These are phyloP conservation scores for Helicoverpa zea DNA, from an alignment of 1,140 invertebrate species.

Conservation along the genomic window DNA sequence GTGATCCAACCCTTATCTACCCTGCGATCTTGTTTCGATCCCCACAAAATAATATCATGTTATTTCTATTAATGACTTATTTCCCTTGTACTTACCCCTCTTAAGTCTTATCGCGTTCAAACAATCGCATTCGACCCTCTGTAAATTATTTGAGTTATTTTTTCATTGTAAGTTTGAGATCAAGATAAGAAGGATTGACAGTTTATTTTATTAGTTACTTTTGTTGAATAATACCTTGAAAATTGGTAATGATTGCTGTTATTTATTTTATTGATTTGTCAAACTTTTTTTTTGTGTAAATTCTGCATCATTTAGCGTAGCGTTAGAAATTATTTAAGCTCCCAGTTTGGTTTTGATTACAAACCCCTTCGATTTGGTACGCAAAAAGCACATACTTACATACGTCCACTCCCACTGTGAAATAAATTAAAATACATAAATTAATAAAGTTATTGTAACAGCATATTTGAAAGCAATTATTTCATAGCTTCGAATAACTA, in stretches of 20 bases:
- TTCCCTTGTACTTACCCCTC: constrained; percentile 65
- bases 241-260: constrained; percentile 18
- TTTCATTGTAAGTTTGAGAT: constrained; percentile 17
- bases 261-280: constrained; percentile 16
- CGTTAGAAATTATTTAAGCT: too few species aligned
- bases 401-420: too few species aligned
- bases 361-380: too few species aligned
- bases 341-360: too few species aligned
- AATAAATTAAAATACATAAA: too few species aligned
- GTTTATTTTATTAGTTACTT: constrained; percentile 35
- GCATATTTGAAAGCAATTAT: too few species aligned
- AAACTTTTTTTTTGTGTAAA: not conserved
- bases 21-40: constrained; percentile 69
- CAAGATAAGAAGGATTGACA: constrained; percentile 43
- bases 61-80: constrained; percentile 80
- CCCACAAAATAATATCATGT: constrained; percentile 67
- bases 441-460: too few species aligned
- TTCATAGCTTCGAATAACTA: too few species aligned
- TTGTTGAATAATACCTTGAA: constrained; percentile 11
- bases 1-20: constrained; percentile 59
- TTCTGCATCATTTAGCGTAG: not conserved
- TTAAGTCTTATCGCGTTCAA: constrained; percentile 39
- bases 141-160: constrained; percentile 51
- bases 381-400: too few species aligned
- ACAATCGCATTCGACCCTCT: constrained; percentile 47